Base-by-base conservation (phyloP, 2,797 vertebrate genomes). In the Oreortyx pictus region DNA sequence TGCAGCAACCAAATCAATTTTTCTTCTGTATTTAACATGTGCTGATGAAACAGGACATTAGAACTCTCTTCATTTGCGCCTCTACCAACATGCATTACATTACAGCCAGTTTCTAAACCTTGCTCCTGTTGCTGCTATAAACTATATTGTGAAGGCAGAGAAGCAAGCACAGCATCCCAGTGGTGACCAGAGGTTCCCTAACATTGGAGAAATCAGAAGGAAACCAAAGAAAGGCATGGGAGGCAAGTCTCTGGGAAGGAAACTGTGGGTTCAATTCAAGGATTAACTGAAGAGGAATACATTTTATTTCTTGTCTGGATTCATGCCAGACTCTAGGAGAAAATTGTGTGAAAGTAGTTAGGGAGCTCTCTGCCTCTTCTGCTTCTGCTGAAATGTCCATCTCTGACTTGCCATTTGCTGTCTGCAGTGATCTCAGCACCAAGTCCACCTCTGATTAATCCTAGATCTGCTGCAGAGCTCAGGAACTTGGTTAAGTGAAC, bases 401-500 rank as follows among this genome's bases (percentile, higher is more conserved):
- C 86, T 83, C 46, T 52, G 29, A 44, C 35, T 27, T 3, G 5
- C 65, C 84, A 54, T 59, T 74, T 87, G 19, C 7, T 29, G 2
- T 59, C 31, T 41, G n/a, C 24, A 35, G 16, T 39, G 82, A 80
- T 37, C 22, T 65, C 65, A 41, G 59, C 12, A 59, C 19, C 43
- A 35, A 77, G 9, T 35, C 50, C n/a, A 3, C 49, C 37, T 20
- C 14, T 64, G 4, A 33, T 27, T 90, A 35, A 33, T 52, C 29
- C 41, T 76, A 73, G 22, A 35, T 74, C 44, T 82, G 12, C 49
- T 77, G 46, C 50, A 90, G 60, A 88, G 52, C 60, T 89, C 82
- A 95, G 75, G 86, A 94, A 47, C 27, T 43, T 67, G 16, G 41
- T 79, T 86, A 90, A 24, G 15, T 41, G 68, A 77, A 73, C 35